Conservation (phyloP, 2,797 vertebrate genomes). For the Gallinago stenura region DNA sequence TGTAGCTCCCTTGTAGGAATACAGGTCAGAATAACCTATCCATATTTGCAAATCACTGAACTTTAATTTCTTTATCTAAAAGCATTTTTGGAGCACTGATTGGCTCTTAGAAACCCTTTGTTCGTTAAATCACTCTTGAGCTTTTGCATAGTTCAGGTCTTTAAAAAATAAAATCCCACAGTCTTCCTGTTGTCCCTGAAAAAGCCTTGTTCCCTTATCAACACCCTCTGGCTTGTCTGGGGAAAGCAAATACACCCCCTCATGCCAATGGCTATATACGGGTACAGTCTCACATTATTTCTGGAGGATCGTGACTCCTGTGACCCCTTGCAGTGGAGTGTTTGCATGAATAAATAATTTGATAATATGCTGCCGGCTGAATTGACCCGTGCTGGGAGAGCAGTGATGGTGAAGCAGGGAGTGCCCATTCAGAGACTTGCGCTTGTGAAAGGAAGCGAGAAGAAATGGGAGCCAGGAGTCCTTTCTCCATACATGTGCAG, state of each 20-base stretch:
- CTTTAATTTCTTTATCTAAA: conserved; percentile 7
- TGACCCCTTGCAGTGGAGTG: background rate
- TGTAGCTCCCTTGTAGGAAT: background rate
- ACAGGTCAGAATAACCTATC: background rate
- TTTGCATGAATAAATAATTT: background rate
- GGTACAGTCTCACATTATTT: background rate
- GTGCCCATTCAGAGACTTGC: background rate
- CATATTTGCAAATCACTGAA: background rate
- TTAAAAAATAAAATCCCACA: background rate
- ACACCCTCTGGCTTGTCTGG: background rate
- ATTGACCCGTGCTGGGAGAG: background rate
- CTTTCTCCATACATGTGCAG: accelerated
- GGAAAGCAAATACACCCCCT: background rate
- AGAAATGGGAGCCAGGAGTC: background rate
- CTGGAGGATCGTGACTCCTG: background rate
- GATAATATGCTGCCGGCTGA: background rate
- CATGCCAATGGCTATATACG: background rate
- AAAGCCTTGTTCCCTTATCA: background rate
- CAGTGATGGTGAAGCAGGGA: background rate
- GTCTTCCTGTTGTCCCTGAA: background rate
- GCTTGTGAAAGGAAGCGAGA: background rate
- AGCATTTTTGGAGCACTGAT: background rate
- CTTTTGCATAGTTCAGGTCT: background rate
- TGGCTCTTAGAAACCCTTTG: background rate
- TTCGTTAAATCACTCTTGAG: background rate